A percentile compares a stretch with the other conserved stretches of the same genome.
Conservation (phyloP, 2,888 invertebrate species). For the Erebia ligea region DNA sequence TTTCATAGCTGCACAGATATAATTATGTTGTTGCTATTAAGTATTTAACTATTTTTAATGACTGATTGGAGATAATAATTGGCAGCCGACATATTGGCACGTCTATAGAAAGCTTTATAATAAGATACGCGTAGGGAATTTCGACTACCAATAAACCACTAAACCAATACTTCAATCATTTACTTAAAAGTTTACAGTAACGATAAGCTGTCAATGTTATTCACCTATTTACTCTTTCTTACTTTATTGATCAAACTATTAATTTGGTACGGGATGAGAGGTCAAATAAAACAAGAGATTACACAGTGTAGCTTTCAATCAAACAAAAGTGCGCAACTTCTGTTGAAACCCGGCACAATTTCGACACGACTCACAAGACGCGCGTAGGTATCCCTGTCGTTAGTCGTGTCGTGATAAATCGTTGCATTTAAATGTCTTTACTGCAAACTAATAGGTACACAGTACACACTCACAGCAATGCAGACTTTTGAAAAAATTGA, state of each 20-base stretch:
- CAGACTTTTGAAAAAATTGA: slow-evolving; percentile 16
- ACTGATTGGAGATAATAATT: not conserved
- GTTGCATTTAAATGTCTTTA: slow-evolving; percentile 37
- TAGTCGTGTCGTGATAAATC: slow-evolving; percentile 43
- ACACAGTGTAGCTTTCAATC: slow-evolving; percentile 72
- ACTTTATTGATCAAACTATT: slow-evolving; percentile 46
- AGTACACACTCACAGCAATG: slow-evolving; percentile 23
- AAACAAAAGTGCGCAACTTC: slow-evolving; percentile 70
- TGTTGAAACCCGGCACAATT: slow-evolving; percentile 69
- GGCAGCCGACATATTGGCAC: not conserved
- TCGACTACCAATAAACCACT: no score
- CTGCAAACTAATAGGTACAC: not conserved
- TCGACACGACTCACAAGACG: slow-evolving; percentile 56
- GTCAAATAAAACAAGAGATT: slow-evolving; percentile 68
- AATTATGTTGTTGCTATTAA: not conserved
- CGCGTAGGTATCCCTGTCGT: slow-evolving; percentile 56
- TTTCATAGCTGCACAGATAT: not conserved
- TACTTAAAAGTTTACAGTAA: not conserved
- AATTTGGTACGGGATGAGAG: slow-evolving; percentile 53
- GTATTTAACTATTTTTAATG: not conserved
- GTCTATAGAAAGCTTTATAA: not conserved
- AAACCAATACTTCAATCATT: no score
- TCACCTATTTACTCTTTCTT: not conserved
- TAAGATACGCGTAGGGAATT: not conserved
- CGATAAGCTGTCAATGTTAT: not conserved